These are phyloP conservation scores for Ennomos erosarius DNA, from an alignment of 2,888 invertebrate genomes.

Conservation along the genomic window DNA sequence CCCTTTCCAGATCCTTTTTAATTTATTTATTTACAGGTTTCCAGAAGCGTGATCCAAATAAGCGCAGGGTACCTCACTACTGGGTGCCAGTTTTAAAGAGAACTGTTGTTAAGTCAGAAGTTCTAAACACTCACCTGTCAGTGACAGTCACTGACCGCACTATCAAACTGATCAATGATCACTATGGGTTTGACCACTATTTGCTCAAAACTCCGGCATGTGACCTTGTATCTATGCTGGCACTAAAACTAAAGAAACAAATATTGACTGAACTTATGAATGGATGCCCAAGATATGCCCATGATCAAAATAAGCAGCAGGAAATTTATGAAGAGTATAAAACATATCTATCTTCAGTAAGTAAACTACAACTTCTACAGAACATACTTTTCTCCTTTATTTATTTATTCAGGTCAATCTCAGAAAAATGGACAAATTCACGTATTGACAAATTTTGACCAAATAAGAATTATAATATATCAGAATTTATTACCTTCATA, in stretches of 20 bases:
- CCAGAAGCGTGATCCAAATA: slow-evolving; percentile 85
- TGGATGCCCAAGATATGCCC: slow-evolving; percentile 88
- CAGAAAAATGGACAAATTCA: too few species aligned
- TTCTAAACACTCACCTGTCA: slow-evolving; percentile 93
- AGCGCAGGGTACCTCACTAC: slow-evolving; percentile 91
- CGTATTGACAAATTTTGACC: too few species aligned
- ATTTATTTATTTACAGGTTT: slow-evolving; percentile 87
- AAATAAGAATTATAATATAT: too few species aligned
- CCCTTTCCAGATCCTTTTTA: too few species aligned
- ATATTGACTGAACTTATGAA: slow-evolving; percentile 90
- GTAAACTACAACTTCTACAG: slow-evolving; percentile 51
- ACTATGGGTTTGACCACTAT: slow-evolving; percentile 98
- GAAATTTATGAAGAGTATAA: slow-evolving; percentile 91
- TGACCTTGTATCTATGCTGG: slow-evolving; percentile 94
- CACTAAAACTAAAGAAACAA: slow-evolving; percentile 93
- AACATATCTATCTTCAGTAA: slow-evolving; percentile 92
- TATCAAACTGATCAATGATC: slow-evolving; percentile 93
- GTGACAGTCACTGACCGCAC: slow-evolving; percentile 94
- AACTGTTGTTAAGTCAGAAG: slow-evolving; percentile 95
- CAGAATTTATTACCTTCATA: too few species aligned
- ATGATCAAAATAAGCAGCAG: slow-evolving; percentile 88
- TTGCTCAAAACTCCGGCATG: slow-evolving; percentile 96
- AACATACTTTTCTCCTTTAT: too few species aligned
- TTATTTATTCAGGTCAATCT: too few species aligned
- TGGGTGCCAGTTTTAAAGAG: slow-evolving; percentile 94